A percentile compares a stretch with the other conserved stretches of the same genome.
These are phyloP conservation scores for Phoebastria nigripes DNA, from an alignment of 2,797 vertebrate genomes.

Conservation along the genomic window DNA sequence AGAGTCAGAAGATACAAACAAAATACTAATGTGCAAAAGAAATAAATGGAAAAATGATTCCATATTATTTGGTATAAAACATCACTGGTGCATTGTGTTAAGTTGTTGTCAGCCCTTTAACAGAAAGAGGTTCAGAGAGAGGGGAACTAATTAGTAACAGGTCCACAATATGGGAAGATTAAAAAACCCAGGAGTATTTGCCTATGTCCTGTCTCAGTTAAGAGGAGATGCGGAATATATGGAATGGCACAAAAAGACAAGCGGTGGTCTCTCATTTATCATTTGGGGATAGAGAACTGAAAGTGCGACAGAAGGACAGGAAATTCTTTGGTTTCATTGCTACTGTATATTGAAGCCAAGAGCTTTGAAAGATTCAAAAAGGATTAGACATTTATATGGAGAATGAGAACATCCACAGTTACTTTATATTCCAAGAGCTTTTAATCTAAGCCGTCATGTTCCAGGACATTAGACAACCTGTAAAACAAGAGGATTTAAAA, in stretches of 20 bases:
- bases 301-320: background rate
- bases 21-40: background rate
- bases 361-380: slow-evolving; percentile 10
- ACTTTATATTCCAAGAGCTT: background rate
- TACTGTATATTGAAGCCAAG: background rate
- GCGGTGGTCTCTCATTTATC: background rate
- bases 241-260: background rate
- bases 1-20: background rate
- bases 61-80: background rate
- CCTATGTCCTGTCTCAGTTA: background rate
- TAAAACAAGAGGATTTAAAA: background rate
- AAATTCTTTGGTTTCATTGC: background rate
- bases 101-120: background rate
- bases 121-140: background rate
- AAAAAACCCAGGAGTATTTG: background rate
- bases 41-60: background rate
- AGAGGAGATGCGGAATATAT: background rate
- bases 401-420: background rate
- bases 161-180: background rate
- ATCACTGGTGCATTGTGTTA: background rate
- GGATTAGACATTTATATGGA: background rate
- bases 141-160: background rate
- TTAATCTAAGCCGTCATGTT: background rate
- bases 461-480: background rate
- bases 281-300: background rate